A percentile compares a stretch with the other conserved stretches of the same genome.
Conservation (phyloP, 2,888 invertebrate genomes). For the Chironomus riparius region DNA sequence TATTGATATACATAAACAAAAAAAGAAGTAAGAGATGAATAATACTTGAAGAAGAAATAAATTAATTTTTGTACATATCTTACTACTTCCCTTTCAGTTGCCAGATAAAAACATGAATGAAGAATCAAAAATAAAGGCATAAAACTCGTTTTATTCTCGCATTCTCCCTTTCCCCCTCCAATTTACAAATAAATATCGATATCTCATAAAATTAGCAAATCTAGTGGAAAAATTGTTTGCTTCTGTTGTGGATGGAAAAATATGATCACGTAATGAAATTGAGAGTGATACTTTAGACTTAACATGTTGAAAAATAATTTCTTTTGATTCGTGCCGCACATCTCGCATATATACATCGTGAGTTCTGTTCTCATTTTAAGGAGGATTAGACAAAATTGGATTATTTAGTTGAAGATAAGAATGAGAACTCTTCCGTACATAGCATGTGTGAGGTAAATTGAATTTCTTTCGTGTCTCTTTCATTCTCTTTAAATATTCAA, state of each 20-base stretch:
- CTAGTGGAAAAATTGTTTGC: not conserved
- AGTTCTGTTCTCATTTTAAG: not conserved
- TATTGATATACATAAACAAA: not conserved
- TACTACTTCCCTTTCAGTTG: too few relatives aligned
- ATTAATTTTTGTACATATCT: too few relatives aligned
- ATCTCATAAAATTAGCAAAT: not conserved
- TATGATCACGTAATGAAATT: constrained; percentile 5
- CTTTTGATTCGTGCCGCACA: not conserved
- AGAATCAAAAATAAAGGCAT: not conserved
- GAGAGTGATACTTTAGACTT: constrained; percentile 15
- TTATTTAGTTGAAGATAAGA: not conserved
- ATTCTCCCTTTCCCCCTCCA: too few relatives aligned
- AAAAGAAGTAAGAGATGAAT: not conserved
- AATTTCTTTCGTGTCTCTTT: not conserved
- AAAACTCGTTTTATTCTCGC: not conserved
- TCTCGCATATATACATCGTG: not conserved
- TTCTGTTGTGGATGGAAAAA: not conserved
- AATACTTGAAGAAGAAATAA: not conserved
- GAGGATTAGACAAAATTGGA: constrained; percentile 18
- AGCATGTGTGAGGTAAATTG: constrained; percentile 26
- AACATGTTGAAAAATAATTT: not conserved
- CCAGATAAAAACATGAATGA: not conserved
- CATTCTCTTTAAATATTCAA: not conserved
- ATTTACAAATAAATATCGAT: too few relatives aligned
- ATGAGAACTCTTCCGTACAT: not conserved